Evolutionary conservation across 2,113 vertebrate species (phyloP), one percentile per base, ranked within the genome.

Genomic region (Chinchilla lanigera): DNA sequence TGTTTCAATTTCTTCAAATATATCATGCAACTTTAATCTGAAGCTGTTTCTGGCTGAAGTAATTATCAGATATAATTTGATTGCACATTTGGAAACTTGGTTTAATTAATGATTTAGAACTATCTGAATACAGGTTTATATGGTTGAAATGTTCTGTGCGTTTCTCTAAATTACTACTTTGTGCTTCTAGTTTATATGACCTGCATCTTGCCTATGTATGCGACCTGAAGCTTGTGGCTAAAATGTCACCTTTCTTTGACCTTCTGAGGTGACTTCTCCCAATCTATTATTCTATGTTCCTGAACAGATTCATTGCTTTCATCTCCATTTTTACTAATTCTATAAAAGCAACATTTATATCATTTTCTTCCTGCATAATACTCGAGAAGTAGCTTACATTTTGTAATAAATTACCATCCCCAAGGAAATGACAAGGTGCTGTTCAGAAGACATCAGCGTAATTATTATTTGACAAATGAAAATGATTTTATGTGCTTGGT

Each of bases 391-490:
- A 89, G 35, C 4, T 77, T 67, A 30, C 38, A 26, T 94, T 89
- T 89, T 89, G 75, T 82, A 50, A 77, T 67, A 60, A 82, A 86
- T 54, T 56, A 54, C 38, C 30, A 58, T 69, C 13, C 6, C 41
- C n/a, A 78, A 61, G 65, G 84, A 61, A 95, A 73, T 85, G 2
- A 38, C 2, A 80, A 85, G 17, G 60, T n/a, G 16, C 2, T 30
- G 0, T 86, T 44, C 13, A 61, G 13, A 77, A 16, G n/a, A 69
- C 5, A 61, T 80, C 26, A 71, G 9, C 19, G n/a, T 67, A 61
- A 81, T 84, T 94, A 83, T 63, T 61, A 67, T 81, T 58, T 73
- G 52, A 90, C 50, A 93, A 93, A 63, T 75, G 77, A 80, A 92
- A 90, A 93, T 87, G 52, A 78, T 94, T 96, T 81, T 89, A 28